These are phyloP conservation scores for Hypomecis atomaria DNA, from an alignment of 2,888 invertebrate genomes.

Conservation along the genomic window DNA sequence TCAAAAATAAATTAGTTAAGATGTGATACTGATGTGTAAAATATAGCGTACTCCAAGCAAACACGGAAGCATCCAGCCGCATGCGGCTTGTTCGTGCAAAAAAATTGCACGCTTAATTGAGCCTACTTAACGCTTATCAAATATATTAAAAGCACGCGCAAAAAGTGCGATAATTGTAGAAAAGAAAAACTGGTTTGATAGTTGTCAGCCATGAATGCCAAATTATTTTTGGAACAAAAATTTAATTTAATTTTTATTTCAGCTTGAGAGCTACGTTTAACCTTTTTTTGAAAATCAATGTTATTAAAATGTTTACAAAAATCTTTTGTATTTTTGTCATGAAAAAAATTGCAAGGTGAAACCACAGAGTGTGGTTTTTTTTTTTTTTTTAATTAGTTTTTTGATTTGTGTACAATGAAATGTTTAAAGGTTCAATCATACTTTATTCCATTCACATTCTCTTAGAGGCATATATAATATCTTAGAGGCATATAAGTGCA, in stretches of 20 bases:
- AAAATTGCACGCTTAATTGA: constrained; percentile 41
- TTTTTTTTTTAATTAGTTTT: too few relatives aligned
- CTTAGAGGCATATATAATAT: too few relatives aligned
- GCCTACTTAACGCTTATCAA: constrained; percentile 32
- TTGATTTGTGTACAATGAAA: too few relatives aligned
- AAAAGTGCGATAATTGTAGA: constrained; percentile 13
- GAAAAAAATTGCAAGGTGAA: too few relatives aligned
- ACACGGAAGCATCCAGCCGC: constrained; percentile 57
- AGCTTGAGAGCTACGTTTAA: too few relatives aligned
- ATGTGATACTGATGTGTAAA: constrained; percentile 7
- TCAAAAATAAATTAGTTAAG: not conserved
- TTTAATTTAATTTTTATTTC: too few relatives aligned
- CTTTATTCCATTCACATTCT: constrained; percentile 7
- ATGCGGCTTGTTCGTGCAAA: constrained; percentile 47
- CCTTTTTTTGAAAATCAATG: too few relatives aligned
- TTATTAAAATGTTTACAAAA: too few relatives aligned
- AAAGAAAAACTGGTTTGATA: constrained; percentile 5
- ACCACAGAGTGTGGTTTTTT: too few relatives aligned
- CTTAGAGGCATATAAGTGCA: constrained; percentile 4
- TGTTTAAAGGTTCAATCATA: too few relatives aligned
- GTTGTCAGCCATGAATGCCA: constrained; percentile 22
- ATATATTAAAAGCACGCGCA: constrained; percentile 7
- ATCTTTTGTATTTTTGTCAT: too few relatives aligned
- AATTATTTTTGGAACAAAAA: constrained; percentile 4
- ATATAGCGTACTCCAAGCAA: constrained; percentile 43